Percentiles rank a stretch among this genome's conserved stretches.
These are phyloP conservation scores for Platycnemis pennipes DNA, from an alignment of 2,888 invertebrate species.

Conservation along the genomic window DNA sequence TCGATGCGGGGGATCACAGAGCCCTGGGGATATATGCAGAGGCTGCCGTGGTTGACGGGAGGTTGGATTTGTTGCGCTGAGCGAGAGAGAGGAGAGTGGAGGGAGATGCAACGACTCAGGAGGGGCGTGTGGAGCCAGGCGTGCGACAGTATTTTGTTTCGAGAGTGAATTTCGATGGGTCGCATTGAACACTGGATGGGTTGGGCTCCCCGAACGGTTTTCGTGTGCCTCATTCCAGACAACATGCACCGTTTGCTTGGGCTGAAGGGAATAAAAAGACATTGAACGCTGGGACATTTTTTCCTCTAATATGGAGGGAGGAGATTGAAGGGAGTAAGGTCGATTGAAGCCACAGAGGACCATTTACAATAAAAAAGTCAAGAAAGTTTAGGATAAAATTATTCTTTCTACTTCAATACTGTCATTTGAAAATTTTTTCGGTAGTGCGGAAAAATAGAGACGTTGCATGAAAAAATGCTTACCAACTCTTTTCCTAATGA, in stretches of 20 bases:
- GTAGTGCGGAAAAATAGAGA: too few relatives aligned
- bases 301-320: neutral
- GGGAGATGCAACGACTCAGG: neutral
- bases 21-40: too few relatives aligned
- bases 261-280: neutral
- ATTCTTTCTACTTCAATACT: too few relatives aligned
- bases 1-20: too few relatives aligned
- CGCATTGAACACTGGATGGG: conserved; percentile 39
- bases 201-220: neutral
- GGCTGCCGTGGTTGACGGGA: too few relatives aligned
- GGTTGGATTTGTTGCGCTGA: neutral
- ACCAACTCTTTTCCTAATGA: too few relatives aligned
- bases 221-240: neutral
- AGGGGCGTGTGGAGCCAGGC: neutral
- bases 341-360: neutral
- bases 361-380: neutral
- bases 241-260: neutral
- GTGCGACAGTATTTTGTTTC: neutral
- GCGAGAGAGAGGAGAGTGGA: neutral
- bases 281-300: neutral
- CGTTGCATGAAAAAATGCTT: too few relatives aligned
- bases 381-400: too few relatives aligned
- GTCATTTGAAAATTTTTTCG: too few relatives aligned
- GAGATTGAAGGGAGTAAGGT: too few relatives aligned
- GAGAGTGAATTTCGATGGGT: conserved; percentile 45